Conservation (phyloP, 2,888 invertebrate genomes). For the Lypha dubia region DNA sequence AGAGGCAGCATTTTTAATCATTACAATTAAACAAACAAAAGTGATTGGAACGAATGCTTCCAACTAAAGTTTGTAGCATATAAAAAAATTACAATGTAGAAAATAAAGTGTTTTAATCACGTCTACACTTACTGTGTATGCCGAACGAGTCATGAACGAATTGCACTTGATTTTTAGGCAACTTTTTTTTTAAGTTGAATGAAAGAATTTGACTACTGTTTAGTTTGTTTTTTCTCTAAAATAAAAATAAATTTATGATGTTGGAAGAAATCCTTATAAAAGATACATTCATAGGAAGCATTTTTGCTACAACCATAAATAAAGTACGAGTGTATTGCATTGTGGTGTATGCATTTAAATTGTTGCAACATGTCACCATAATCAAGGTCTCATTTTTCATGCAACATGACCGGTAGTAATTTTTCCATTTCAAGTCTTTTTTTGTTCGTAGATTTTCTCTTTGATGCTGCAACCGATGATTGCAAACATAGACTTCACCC, state of each 20-base stretch:
- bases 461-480: slow-evolving; percentile 8
- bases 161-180: slow-evolving; percentile 54
- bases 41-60: too few relatives aligned
- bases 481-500: slow-evolving; percentile 31
- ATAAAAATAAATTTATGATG: slow-evolving; percentile 45
- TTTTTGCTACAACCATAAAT: background rate
- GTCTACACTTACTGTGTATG: background rate
- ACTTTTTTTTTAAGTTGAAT: background rate
- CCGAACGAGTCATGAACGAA: slow-evolving; percentile 12
- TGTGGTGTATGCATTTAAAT: slow-evolving; percentile 12
- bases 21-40: too few relatives aligned
- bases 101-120: background rate
- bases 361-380: slow-evolving; percentile 65
- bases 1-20: too few relatives aligned
- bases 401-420: slow-evolving; percentile 47
- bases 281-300: background rate
- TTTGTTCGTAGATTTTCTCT: background rate
- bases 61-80: too few relatives aligned
- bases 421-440: background rate
- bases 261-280: background rate
- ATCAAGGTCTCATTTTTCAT: slow-evolving; percentile 70
- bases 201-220: slow-evolving; percentile 30
- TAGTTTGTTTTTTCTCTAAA: background rate
- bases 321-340: background rate
- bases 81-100: background rate